These are phyloP conservation scores for Acyrthosiphon pisum DNA, from an alignment of 1,140 invertebrate genomes.

Conservation along the genomic window DNA sequence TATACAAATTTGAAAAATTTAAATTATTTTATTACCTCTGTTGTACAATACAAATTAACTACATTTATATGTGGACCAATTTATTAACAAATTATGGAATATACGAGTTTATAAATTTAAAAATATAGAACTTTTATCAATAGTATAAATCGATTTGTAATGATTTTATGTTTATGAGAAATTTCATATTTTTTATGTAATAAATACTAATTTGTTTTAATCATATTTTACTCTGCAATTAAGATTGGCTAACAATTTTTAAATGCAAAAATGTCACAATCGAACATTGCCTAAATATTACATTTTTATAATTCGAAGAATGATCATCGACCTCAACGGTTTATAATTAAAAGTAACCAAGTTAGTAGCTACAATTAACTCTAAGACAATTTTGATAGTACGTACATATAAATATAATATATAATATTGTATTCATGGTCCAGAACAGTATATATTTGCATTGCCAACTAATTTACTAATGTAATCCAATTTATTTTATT, in stretches of 20 bases:
- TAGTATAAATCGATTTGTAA: background rate
- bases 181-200: no score
- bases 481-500: background rate
- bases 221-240: background rate
- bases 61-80: background rate
- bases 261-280: background rate
- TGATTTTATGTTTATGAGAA: background rate
- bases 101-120: background rate
- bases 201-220: background rate
- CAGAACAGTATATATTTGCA: background rate
- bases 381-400: background rate
- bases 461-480: background rate
- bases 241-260: background rate
- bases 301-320: background rate
- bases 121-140: background rate
- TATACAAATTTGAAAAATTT: background rate
- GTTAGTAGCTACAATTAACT: background rate
- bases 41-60: background rate
- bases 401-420: background rate
- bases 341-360: background rate
- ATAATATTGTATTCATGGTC: background rate
- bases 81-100: background rate
- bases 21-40: background rate
- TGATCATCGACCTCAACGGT: background rate
- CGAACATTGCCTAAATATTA: background rate